Conservation (phyloP, 2,113 vertebrate genomes). For the Ochotona curzoniae region DNA sequence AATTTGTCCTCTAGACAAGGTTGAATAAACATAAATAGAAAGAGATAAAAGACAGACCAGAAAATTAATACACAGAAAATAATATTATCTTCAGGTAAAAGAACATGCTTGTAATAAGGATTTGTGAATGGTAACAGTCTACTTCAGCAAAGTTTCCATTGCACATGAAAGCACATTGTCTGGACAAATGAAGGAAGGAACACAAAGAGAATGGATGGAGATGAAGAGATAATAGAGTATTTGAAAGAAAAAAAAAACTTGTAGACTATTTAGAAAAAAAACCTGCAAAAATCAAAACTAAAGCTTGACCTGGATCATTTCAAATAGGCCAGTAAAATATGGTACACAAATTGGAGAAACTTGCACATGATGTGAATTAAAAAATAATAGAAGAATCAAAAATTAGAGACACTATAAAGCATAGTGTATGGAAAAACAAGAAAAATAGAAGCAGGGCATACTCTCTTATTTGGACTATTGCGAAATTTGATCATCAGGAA, state of each 20-base stretch:
- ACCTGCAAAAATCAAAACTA: not conserved
- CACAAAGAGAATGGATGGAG: not conserved
- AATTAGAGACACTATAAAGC: not conserved
- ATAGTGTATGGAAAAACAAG: not conserved
- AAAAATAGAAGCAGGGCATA: not conserved
- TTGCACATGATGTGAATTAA: not conserved
- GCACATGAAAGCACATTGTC: not conserved
- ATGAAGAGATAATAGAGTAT: not conserved
- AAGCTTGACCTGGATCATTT: not conserved
- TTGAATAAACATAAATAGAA: not conserved
- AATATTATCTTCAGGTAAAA: not conserved
- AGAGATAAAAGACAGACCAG: not conserved
- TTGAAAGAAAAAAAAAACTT: not conserved
- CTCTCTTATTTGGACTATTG: not conserved
- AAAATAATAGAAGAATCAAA: not conserved
- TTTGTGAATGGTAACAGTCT: not conserved
- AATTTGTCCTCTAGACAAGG: not conserved
- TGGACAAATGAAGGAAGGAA: not conserved
- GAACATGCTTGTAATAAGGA: not conserved
- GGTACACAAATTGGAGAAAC: not conserved
- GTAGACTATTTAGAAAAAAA: not conserved
- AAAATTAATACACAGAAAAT: not conserved
- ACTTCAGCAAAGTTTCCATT: not conserved
- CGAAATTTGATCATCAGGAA: not conserved
- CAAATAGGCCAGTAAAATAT: not conserved